A percentile compares a stretch with the other conserved stretches of the same genome.
Conservation (phyloP, 2,888 invertebrate species). For the Ochropacha duplaris region DNA sequence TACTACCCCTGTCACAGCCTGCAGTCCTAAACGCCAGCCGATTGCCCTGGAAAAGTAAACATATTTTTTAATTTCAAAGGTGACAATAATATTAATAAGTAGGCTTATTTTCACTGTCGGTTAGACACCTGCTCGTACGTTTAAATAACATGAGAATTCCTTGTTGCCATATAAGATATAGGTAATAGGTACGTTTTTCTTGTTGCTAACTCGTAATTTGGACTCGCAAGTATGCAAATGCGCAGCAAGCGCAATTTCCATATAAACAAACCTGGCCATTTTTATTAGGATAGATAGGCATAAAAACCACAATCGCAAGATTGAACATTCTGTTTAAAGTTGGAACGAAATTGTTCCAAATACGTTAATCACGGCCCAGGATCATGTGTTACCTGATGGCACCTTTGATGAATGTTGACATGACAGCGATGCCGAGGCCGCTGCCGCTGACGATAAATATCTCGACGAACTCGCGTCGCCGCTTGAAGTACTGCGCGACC, state of each 20-base stretch:
- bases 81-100: too few relatives aligned
- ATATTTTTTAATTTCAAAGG: background rate
- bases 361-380: background rate
- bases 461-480: slow-evolving; percentile 92
- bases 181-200: too few relatives aligned
- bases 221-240: too few relatives aligned
- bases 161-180: too few relatives aligned
- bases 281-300: too few relatives aligned
- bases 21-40: slow-evolving; percentile 92
- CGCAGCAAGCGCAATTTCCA: too few relatives aligned
- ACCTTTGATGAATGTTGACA: slow-evolving; percentile 91
- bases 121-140: too few relatives aligned
- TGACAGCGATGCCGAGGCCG: slow-evolving; percentile 91
- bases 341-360: background rate
- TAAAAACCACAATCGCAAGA: background rate
- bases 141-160: too few relatives aligned
- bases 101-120: too few relatives aligned
- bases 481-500: slow-evolving; percentile 95
- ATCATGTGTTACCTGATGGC: slow-evolving; percentile 86
- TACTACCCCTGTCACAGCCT: slow-evolving; percentile 92
- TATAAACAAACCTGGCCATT: too few relatives aligned
- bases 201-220: too few relatives aligned
- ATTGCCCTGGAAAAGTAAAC: slow-evolving; percentile 83
- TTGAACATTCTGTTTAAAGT: background rate
- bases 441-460: slow-evolving; percentile 94